Percentiles rank a stretch among this genome's conserved stretches.
Evolutionary conservation across 2,888 invertebrate genomes (phyloP).

Genomic region (Pseudolycoriella hygida): DNA sequence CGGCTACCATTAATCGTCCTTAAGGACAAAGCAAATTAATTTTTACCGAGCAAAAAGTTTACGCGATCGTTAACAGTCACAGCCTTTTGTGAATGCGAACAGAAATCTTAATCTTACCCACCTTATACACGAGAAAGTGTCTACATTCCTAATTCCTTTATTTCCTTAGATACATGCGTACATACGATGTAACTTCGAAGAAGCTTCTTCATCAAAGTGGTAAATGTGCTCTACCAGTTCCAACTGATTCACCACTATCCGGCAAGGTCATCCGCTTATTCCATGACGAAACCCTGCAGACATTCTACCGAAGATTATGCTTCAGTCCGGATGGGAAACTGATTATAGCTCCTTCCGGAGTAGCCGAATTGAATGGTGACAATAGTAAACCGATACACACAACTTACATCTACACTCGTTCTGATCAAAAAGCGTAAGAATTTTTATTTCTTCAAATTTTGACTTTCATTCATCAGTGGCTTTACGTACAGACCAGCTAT

Average conservation of each 20-base stretch:
- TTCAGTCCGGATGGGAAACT: slow-evolving; percentile 87
- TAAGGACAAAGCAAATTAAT: no score
- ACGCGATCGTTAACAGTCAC: no score
- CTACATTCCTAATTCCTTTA: not conserved
- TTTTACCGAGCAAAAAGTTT: no score
- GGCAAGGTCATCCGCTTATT: slow-evolving; percentile 51
- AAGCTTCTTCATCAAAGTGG: slow-evolving; percentile 51
- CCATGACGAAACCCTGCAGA: slow-evolving; percentile 84
- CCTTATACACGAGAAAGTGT: no score
- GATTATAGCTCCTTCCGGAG: slow-evolving; percentile 80
- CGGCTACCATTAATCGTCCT: no score
- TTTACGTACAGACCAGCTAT: slow-evolving; percentile 47
- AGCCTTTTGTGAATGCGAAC: no score
- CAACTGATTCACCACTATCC: slow-evolving; percentile 38
- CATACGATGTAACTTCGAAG: slow-evolving; percentile 47
- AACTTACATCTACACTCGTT: slow-evolving; percentile 40
- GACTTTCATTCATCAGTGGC: slow-evolving; percentile 8
- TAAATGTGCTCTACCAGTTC: slow-evolving; percentile 36
- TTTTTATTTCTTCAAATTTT: not conserved
- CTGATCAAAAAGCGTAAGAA: slow-evolving; percentile 39
- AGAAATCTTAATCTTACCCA: no score
- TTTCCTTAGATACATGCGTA: slow-evolving; percentile 39
- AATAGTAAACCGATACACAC: slow-evolving; percentile 28
- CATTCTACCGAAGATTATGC: slow-evolving; percentile 76
- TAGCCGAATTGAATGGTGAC: slow-evolving; percentile 48